Percentiles rank a stretch among this genome's conserved stretches.
Evolutionary conservation across 2,888 invertebrate species (phyloP).

Genomic region (Hedychridium roseum): DNA sequence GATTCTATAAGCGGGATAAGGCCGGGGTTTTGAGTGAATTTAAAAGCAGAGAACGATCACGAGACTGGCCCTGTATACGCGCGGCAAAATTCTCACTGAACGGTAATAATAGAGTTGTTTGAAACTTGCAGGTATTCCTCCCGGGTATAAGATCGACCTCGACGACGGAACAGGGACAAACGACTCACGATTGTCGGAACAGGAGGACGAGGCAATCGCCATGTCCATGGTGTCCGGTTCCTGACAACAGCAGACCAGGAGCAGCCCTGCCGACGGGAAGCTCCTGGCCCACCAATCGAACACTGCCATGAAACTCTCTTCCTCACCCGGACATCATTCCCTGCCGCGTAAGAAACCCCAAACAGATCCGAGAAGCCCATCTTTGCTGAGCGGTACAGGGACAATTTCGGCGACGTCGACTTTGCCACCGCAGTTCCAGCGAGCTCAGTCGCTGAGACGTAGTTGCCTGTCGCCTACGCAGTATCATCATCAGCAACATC

Average conservation of each 20-base stretch:
- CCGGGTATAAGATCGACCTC: constrained; percentile 47
- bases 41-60: not conserved
- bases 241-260: constrained; percentile 68
- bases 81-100: constrained; percentile 1
- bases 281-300: constrained; percentile 54
- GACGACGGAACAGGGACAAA: constrained; percentile 47
- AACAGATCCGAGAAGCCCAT: constrained; percentile 43
- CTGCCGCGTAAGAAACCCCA: constrained; percentile 65
- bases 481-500: constrained; percentile 41
- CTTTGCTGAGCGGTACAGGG: constrained; percentile 30
- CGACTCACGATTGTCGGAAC: constrained; percentile 53
- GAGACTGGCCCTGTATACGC: not conserved
- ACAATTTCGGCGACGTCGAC: too few species aligned
- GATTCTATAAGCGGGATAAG: too few species aligned
- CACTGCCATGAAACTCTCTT: constrained; percentile 52
- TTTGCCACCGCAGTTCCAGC: constrained; percentile 68
- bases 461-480: constrained; percentile 63
- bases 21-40: too few species aligned
- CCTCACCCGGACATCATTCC: constrained; percentile 66
- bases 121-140: constrained; percentile 40
- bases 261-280: constrained; percentile 64
- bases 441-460: constrained; percentile 72
- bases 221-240: constrained; percentile 64
- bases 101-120: constrained; percentile 12
- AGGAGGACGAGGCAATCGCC: constrained; percentile 65